phyloP scores from a whole-genome alignment of 2,888 invertebrate genomes.

The Ephialtes manifestator region DNA sequence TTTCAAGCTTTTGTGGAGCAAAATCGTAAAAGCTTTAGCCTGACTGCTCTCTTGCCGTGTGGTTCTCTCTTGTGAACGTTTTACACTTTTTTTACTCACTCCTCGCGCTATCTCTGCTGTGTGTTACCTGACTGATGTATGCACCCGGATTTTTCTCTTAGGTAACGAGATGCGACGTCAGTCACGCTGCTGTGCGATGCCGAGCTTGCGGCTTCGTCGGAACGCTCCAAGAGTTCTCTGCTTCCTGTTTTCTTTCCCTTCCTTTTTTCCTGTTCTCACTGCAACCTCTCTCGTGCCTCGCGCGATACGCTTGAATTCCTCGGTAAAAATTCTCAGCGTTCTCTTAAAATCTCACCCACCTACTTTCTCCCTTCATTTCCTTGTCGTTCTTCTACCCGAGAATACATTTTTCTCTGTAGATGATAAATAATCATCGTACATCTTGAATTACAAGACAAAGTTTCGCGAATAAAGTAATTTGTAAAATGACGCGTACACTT shows the following conservation, averaged over 20 bases:
- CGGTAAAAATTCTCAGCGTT: conserved; percentile 39
- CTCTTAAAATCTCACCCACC: conserved; percentile 24
- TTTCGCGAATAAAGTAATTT: conserved; percentile 15
- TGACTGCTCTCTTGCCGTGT: conserved; percentile 32
- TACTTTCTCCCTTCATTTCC: not conserved
- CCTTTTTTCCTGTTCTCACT: conserved; percentile 10
- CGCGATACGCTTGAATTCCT: conserved; percentile 38
- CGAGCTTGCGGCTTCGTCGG: conserved; percentile 34
- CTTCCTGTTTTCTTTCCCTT: conserved; percentile 10
- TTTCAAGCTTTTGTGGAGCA: conserved; percentile 55
- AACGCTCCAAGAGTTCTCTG: conserved; percentile 29
- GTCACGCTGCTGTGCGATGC: conserved; percentile 54
- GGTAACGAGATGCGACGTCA: conserved; percentile 65
- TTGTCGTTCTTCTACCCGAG: conserved; percentile 6
- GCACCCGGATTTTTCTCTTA: conserved; percentile 63
- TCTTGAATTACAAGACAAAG: conserved; percentile 1
- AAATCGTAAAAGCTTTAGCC: conserved; percentile 63
- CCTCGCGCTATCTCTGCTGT: conserved; percentile 15
- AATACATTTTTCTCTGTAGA: not conserved
- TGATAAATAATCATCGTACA: conserved; percentile 4
- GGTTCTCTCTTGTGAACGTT: conserved; percentile 36
- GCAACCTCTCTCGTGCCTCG: conserved; percentile 8
- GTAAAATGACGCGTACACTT: no score
- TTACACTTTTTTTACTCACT: conserved; percentile 35
- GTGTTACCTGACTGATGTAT: conserved; percentile 58